Evolutionary conservation across 1,140 invertebrate genomes (phyloP).

Genomic region (Oppia nitens): DNA sequence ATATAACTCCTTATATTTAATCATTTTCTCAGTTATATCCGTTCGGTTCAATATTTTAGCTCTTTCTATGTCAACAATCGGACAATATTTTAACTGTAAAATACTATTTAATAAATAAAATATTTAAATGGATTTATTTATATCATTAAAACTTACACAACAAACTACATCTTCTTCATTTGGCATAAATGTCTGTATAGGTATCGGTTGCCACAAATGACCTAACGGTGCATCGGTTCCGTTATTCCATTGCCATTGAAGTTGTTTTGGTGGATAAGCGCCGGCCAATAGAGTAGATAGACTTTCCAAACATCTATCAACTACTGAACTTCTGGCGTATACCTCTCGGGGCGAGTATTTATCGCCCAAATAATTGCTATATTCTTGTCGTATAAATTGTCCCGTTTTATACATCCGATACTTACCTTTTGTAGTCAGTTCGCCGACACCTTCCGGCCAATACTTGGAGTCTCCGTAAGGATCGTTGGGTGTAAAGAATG

Average conservation of each 20-base stretch:
- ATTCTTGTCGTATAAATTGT: slow-evolving; percentile 43
- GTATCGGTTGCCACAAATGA: slow-evolving; percentile 61
- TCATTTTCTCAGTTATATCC: not conserved
- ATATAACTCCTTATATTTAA: not conserved
- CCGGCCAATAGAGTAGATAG: slow-evolving; percentile 29
- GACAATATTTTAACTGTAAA: not conserved
- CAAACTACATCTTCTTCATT: slow-evolving; percentile 3
- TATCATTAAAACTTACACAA: too few species aligned
- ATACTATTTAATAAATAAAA: too few species aligned
- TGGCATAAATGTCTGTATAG: slow-evolving; percentile 33
- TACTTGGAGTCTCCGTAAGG: slow-evolving; percentile 36
- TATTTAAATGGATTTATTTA: too few species aligned
- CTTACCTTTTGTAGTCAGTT: slow-evolving; percentile 53
- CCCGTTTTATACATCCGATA: slow-evolving; percentile 29
- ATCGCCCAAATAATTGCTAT: slow-evolving; percentile 45
- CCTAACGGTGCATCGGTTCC: not conserved
- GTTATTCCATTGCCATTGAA: slow-evolving; percentile 36
- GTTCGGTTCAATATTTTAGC: not conserved
- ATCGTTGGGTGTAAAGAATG: slow-evolving; percentile 45
- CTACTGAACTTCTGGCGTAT: slow-evolving; percentile 53
- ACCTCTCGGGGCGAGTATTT: slow-evolving; percentile 39
- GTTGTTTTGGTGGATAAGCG: slow-evolving; percentile 14
- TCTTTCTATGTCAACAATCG: not conserved
- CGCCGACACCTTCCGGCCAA: slow-evolving; percentile 56
- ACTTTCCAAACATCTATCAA: slow-evolving; percentile 68